Conservation (phyloP, 2,888 invertebrate genomes). For the Penaeus monodon region DNA sequence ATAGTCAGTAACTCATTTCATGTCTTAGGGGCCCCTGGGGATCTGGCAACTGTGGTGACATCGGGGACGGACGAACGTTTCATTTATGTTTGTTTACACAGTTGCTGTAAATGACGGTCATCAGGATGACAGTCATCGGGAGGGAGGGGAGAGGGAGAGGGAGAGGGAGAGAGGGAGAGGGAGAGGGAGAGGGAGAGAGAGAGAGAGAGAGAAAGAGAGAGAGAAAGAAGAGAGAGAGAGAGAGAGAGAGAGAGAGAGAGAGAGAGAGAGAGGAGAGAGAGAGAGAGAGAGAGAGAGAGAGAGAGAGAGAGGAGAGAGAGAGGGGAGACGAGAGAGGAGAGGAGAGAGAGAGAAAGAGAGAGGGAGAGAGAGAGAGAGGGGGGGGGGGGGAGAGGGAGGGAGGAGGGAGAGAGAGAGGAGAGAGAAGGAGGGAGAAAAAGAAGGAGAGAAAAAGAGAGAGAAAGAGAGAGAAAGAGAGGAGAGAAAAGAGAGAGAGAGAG, state of each 20-base stretch:
- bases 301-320: neutral
- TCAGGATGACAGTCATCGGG: no score
- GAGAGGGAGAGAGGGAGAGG: neutral
- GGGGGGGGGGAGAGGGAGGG: no score
- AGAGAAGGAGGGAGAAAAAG: neutral
- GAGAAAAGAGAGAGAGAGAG: neutral
- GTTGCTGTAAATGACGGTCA: no score
- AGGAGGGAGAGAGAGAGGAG: neutral
- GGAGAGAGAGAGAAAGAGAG: conserved; percentile 14
- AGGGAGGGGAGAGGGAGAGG: neutral
- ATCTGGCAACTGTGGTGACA: no score
- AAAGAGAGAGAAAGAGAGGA: neutral
- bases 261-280: neutral
- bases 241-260: neutral
- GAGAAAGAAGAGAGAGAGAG: no score
- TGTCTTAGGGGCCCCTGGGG: no score
- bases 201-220: no score
- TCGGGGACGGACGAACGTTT: no score
- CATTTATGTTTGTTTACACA: no score
- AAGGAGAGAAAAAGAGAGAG: no score
- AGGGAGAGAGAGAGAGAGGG: conserved; percentile 8
- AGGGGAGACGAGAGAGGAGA: neutral
- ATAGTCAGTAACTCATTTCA: no score
- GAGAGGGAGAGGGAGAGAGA: neutral
- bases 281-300: conserved; percentile 21